Evolutionary conservation across 1,140 invertebrate species (phyloP).

Genomic region (Pseudachorutes palmiensis): DNA sequence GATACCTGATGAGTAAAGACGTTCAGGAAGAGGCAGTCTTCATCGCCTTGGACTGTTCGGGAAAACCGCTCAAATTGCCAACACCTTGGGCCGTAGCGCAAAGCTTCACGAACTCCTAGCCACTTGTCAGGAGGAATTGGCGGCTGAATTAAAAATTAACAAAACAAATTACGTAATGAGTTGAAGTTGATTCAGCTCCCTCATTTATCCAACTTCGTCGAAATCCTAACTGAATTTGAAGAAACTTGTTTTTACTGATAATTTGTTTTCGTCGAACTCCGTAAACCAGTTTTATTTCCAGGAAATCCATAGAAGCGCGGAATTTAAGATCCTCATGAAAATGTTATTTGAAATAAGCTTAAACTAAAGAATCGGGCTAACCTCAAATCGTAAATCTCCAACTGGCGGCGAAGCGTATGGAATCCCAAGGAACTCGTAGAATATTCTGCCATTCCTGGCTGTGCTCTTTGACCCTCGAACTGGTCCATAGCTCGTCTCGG

Average conservation of each 20-base stretch:
- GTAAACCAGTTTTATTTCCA: too few relatives aligned
- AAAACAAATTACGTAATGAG: background rate
- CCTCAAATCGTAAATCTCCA: conserved; percentile 29
- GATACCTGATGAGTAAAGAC: conserved; percentile 24
- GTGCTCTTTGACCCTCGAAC: conserved; percentile 22
- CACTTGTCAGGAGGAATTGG: conserved; percentile 22
- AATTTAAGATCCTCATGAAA: too few relatives aligned
- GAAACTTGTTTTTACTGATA: too few relatives aligned
- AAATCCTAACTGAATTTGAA: too few relatives aligned
- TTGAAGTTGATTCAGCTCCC: background rate
- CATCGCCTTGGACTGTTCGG: conserved; percentile 17
- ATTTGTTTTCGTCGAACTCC: too few relatives aligned
- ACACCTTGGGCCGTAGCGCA: conserved; percentile 20
- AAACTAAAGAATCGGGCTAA: too few relatives aligned
- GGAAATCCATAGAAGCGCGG: too few relatives aligned
- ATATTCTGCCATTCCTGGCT: conserved; percentile 25
- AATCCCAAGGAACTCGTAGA: conserved; percentile 30
- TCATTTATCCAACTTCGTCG: too few relatives aligned
- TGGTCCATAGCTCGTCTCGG: conserved; percentile 28
- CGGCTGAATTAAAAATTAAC: conserved; percentile 15
- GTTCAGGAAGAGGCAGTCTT: conserved; percentile 27
- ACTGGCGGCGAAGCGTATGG: conserved; percentile 25
- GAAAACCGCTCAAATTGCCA: conserved; percentile 25
- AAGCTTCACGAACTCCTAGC: conserved; percentile 20
- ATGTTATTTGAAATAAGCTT: too few relatives aligned